These are phyloP conservation scores for Drosophila kikkawai DNA, from an alignment of 1,140 invertebrate genomes.

Conservation along the genomic window DNA sequence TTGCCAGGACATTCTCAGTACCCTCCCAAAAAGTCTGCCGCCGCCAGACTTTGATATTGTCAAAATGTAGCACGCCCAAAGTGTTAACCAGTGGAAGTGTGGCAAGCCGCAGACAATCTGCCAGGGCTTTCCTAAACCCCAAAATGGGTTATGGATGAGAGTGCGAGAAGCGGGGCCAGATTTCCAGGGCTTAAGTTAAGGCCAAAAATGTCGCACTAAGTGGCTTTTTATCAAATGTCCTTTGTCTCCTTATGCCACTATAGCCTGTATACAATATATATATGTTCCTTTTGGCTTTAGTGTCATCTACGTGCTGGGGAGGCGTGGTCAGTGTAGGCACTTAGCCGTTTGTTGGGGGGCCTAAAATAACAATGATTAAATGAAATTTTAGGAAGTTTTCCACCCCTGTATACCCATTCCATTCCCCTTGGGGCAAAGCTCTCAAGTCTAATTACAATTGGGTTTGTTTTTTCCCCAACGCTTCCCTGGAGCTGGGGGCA, in stretches of 20 bases:
- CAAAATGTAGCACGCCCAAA: slow-evolving; percentile 55
- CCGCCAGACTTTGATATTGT: slow-evolving; percentile 71
- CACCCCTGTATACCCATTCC: not conserved
- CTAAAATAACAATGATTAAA: slow-evolving; percentile 60
- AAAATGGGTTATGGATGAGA: slow-evolving; percentile 41
- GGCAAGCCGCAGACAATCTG: slow-evolving; percentile 30
- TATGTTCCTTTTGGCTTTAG: slow-evolving; percentile 24
- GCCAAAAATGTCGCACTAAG: slow-evolving; percentile 49
- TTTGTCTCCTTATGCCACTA: slow-evolving; percentile 20
- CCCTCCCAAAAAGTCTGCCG: slow-evolving; percentile 18
- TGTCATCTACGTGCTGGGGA: slow-evolving; percentile 38
- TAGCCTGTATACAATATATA: not conserved
- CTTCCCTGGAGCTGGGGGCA: not conserved
- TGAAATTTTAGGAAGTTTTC: slow-evolving; percentile 39
- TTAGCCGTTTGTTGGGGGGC: slow-evolving; percentile 18
- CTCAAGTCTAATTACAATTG: slow-evolving; percentile 57
- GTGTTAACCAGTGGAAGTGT: slow-evolving; percentile 31
- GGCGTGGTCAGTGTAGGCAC: slow-evolving; percentile 33
- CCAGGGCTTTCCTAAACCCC: slow-evolving; percentile 14
- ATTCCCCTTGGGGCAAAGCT: slow-evolving; percentile 2
- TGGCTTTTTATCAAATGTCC: slow-evolving; percentile 74
- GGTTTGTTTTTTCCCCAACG: slow-evolving; percentile 28
- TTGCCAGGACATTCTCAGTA: slow-evolving; percentile 11
- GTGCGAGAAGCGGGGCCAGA: slow-evolving; percentile 12
- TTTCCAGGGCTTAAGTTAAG: slow-evolving; percentile 46